These are phyloP conservation scores for Lithobates sylvaticus DNA, from an alignment of 2,797 vertebrate genomes.

Conservation along the genomic window DNA sequence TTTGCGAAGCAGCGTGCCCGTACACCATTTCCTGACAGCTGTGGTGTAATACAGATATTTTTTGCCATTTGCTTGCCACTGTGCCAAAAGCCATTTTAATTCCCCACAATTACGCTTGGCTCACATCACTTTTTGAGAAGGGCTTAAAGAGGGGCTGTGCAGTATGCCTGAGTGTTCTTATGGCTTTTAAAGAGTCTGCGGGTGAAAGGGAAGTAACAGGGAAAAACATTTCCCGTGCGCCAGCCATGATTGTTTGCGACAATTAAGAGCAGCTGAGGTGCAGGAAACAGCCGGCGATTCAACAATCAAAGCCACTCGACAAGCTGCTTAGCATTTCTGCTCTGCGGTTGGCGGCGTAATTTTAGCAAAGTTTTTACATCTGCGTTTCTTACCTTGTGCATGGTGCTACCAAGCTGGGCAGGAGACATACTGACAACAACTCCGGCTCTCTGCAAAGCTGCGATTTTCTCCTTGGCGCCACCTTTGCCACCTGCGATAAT, in stretches of 20 bases:
- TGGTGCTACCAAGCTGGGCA: slow-evolving; percentile 94
- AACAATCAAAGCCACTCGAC: not conserved
- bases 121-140: not conserved
- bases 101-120: slow-evolving; percentile 35
- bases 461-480: slow-evolving; percentile 97
- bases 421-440: slow-evolving; percentile 97
- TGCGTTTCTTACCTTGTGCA: slow-evolving; percentile 88
- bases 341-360: not conserved
- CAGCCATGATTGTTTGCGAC: not conserved
- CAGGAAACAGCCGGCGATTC: slow-evolving; percentile 7
- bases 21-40: slow-evolving; percentile 47
- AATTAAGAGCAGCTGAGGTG: slow-evolving; percentile 12
- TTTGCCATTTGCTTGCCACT: slow-evolving; percentile 14
- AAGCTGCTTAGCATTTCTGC: not conserved
- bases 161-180: not conserved
- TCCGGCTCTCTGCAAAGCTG: slow-evolving; percentile 94
- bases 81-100: slow-evolving; percentile 55
- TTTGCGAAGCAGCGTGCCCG: slow-evolving; percentile 21
- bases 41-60: slow-evolving; percentile 16
- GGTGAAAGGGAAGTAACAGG: not conserved
- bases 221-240: slow-evolving; percentile 7
- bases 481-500: slow-evolving; percentile 98
- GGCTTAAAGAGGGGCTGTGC: slow-evolving; percentile 8
- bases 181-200: not conserved
- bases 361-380: not conserved